Percentiles rank a stretch among this genome's conserved stretches.
phyloP scores from a whole-genome alignment of 1,140 invertebrate species.

The Gryon sp. region DNA sequence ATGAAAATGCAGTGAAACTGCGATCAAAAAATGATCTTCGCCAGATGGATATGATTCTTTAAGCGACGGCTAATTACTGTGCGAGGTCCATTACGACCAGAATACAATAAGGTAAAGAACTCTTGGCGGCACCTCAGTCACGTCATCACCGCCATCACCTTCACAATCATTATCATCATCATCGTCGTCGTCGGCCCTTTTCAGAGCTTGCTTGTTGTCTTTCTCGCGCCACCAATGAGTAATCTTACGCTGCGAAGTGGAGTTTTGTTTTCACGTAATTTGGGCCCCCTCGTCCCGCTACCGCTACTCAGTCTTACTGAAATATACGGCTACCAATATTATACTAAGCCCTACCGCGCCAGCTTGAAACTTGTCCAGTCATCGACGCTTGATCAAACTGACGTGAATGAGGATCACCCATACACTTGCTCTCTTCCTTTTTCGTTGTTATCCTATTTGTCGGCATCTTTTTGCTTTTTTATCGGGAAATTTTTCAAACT shows the following conservation, averaged over 20 bases:
- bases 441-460: conserved; percentile 43
- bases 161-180: conserved; percentile 31
- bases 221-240: conserved; percentile 36
- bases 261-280: conserved; percentile 75
- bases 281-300: conserved; percentile 54
- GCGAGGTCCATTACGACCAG: conserved; percentile 65
- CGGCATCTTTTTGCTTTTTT: conserved; percentile 50
- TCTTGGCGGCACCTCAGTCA: conserved; percentile 61
- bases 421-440: conserved; percentile 47
- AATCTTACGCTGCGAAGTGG: conserved; percentile 43
- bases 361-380: conserved; percentile 69
- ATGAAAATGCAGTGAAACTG: conserved; percentile 33
- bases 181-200: conserved; percentile 27
- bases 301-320: conserved; percentile 61
- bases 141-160: conserved; percentile 48
- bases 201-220: conserved; percentile 27
- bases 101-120: conserved; percentile 47
- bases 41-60: conserved; percentile 41
- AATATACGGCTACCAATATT: conserved; percentile 60
- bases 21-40: conserved; percentile 38
- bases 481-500: conserved; percentile 22
- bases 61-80: conserved; percentile 67
- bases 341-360: conserved; percentile 51
- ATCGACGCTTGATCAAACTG: conserved; percentile 73
- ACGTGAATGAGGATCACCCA: conserved; percentile 62